Base-by-base conservation (phyloP, 1,140 invertebrate genomes). In the Ostrea edulis region DNA sequence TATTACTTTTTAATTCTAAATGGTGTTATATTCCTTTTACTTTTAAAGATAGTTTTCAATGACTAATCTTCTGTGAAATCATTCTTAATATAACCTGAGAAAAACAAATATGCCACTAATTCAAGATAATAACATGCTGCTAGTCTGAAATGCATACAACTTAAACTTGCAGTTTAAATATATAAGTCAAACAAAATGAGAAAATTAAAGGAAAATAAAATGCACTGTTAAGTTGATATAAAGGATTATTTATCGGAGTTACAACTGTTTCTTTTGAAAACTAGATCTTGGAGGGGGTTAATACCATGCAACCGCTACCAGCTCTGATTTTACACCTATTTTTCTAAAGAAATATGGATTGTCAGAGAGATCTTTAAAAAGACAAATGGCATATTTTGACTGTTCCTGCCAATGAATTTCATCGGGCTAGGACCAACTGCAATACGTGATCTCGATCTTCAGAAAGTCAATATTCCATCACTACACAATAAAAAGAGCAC, bases 81-180 rank as follows among this genome's bases (percentile, higher is more conserved):
- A 35, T 77, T 77, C 68, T 77, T 77, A 77, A 77, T 35, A 77
- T 77, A 77, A 77, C 68, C 68, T 77, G 68, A 77, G 68, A 77
- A 77, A 77, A 77, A 35, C 29, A 77, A 77, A 77, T 77, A 77
- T 77, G 68, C 17, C 68, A 77, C 68, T 25, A 77, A 77, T 77
- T 77, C 68, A 77, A 77, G 68, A 77, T 29, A 77, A 77, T 77
- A 77, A 77, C 68, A 77, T 14, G 68, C 68, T 25, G 14, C 25
- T 77, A 77, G 68, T 77, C 68, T 29, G 68, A 77, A 77, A 77
- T 77, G 25, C 68, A 77, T 77, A 77, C 68, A 77, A 77, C 68
- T 77, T 77, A 25, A 77, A 77, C 68, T 77, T 77, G 68, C 68
- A 35, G 68, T 77, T 77, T 77, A 77, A 77, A 77, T 25, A 35